phyloP scores from a whole-genome alignment of 2,113 vertebrate genomes.

The Shinisaurus crocodilurus region DNA sequence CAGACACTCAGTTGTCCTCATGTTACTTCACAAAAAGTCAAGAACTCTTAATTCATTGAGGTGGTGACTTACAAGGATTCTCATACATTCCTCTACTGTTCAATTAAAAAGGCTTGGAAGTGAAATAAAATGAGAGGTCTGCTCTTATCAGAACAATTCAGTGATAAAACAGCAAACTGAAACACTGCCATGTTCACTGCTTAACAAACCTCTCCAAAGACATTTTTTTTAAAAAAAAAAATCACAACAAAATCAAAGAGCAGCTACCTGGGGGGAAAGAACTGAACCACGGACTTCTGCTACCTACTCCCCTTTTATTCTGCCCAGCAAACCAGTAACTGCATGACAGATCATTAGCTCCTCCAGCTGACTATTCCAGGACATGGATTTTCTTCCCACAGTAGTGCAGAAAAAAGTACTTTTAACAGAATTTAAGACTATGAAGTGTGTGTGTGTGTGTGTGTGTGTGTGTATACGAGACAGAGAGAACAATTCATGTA shows the following conservation, averaged over 20 bases:
- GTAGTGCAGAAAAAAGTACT: neutral
- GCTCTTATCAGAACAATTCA: constrained; percentile 49
- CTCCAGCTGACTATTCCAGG: constrained; percentile 70
- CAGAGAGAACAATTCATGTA: neutral
- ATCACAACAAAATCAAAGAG: constrained; percentile 51
- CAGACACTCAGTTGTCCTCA: neutral
- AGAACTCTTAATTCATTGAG: constrained; percentile 8
- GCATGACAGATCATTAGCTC: constrained; percentile 66
- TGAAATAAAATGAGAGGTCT: constrained; percentile 35
- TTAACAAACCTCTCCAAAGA: constrained; percentile 57
- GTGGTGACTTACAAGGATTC: constrained; percentile 37
- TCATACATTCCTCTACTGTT: constrained; percentile 25
- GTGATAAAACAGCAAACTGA: constrained; percentile 63
- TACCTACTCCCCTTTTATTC: constrained; percentile 31
- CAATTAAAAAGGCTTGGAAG: constrained; percentile 49
- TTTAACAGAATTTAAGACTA: neutral
- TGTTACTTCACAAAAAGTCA: constrained; percentile 5
- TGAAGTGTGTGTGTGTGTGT: neutral
- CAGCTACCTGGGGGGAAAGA: constrained; percentile 17
- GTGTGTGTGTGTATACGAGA: neutral
- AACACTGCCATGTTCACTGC: constrained; percentile 56
- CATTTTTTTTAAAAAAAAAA: constrained; percentile 49
- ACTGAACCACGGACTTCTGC: neutral
- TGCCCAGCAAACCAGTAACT: neutral
- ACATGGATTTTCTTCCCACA: constrained; percentile 25